These are phyloP conservation scores for Atrichornis clamosus DNA, from an alignment of 2,113 vertebrate genomes.

Conservation along the genomic window DNA sequence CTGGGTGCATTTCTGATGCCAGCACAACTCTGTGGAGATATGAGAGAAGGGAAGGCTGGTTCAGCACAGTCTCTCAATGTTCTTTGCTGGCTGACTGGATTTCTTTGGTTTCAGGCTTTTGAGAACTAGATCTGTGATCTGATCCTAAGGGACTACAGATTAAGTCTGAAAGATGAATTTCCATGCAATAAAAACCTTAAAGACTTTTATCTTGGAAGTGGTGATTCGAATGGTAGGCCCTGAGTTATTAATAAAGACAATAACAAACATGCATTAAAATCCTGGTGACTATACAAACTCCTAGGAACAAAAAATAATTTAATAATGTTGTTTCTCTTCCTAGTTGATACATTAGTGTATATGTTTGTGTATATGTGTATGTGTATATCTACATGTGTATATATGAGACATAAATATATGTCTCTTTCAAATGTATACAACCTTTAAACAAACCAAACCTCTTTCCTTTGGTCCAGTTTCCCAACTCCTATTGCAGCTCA, in stretches of 20 bases:
- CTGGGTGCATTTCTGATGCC: not conserved
- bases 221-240: not conserved
- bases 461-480: not conserved
- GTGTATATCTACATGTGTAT: too few species aligned
- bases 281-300: not conserved
- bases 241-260: not conserved
- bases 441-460: not conserved
- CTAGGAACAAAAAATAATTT: not conserved
- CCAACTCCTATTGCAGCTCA: not conserved
- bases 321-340: not conserved
- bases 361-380: too few species aligned
- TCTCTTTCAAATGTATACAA: not conserved
- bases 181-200: not conserved
- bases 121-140: not conserved
- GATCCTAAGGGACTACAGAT: not conserved
- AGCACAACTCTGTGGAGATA: fast-evolving
- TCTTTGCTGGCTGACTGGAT: not conserved
- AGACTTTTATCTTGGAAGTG: not conserved
- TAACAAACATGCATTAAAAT: not conserved
- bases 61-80: not conserved
- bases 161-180: not conserved
- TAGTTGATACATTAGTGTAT: not conserved
- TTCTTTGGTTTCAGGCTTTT: not conserved
- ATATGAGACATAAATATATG: not conserved
- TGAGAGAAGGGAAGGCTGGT: not conserved